Evolutionary conservation across 2,797 vertebrate genomes (phyloP), one percentile per base, ranked within the genome.

Genomic region (Sciurus carolinensis): DNA sequence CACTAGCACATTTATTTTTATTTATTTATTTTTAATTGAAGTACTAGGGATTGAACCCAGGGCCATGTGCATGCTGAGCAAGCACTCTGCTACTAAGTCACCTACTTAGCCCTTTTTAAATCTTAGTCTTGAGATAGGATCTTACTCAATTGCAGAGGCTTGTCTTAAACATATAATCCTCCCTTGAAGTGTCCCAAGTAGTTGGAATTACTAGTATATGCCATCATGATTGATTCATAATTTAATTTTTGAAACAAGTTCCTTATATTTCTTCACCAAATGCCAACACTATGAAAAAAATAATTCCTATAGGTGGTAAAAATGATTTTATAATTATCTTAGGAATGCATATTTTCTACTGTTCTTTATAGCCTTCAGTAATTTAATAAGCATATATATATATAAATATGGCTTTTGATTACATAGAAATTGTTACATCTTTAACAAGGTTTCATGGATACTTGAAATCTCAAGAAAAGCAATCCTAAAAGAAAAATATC

Each of bases 221-320:
- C 36, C 22, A 67, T n/a, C 66, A n/a, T n/a, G 28, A 15, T 7
- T n/a, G 33, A 14, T 22, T n/a, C 12, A 71, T 26, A 94, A 71
- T 94, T 54, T 76, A 36, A 1, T 57, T 92, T 92, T 90, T 89
- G 30, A 87, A 89, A 47, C 50, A 47, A 30, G 17, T 59, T 72
- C 24, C 7, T 1, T 36, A 69, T 80, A 36, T 59, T 81, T 93
- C 28, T 73, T 87, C 20, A 73, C 75, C 5, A 75, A 26, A 85
- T 50, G 17, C 30, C 20, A 75, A 57, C 2, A 50, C 4, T 62
- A 7, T 26, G 33, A 7, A 69, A 57, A 95, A 81, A 66, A 57
- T 20, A 30, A 69, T 76, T 64, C 69, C 28, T 47, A 5, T 52
- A 1, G 10, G 17, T 22, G n/a, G 30, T 94, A 69, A 64, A 52